Base-by-base conservation (phyloP, 2,113 vertebrate genomes). In the Hassar affinis region DNA sequence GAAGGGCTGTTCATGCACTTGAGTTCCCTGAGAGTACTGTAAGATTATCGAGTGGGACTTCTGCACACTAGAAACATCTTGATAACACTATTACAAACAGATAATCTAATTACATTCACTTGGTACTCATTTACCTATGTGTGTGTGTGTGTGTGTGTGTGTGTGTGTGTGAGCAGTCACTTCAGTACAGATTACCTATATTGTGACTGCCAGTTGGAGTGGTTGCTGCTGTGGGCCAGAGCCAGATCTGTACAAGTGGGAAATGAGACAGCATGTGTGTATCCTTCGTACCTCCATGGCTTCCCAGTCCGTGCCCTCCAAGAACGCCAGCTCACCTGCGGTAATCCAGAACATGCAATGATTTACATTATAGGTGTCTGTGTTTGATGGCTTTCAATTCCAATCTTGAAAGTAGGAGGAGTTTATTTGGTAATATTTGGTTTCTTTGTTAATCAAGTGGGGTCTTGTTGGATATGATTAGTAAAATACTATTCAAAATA, bases 161-260 rank as follows among this genome's bases (percentile, higher is more conserved):
- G 51, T 79, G 54, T 61, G 47, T 66, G 47, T 54, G 6, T 80
- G 68, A 30, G 18, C 84, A 98, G 96, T 80, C 94, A 95, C 88
- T 96, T 98, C 88, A 91, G 91, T 86, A 94, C 95, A 0, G 96
- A 97, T 85, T 95, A 93, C 5, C 92, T 98, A 83, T 96, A 95
- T 87, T 98, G 97, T 90, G 97, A 98, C 92, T 97, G 97, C 86
- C 96, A 97, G 91, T 92, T 98, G 38, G 93, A 90, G 80, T 97
- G 96, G 97, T 86, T 98, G 80, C 89, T 96, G 84, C 88, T 92
- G 8, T 98, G 96, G 97, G 92, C 95, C 69, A 93, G 90, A 66
- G 91, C 90, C 20, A 89, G 92, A 79, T 93, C 93, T 0, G 93
- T 97, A 82, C 93, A 93, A 61, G 93, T 97, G 17, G 93, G 93